Evolutionary conservation across 2,797 vertebrate genomes (phyloP).

Genomic region (Ataeniobius toweri): DNA sequence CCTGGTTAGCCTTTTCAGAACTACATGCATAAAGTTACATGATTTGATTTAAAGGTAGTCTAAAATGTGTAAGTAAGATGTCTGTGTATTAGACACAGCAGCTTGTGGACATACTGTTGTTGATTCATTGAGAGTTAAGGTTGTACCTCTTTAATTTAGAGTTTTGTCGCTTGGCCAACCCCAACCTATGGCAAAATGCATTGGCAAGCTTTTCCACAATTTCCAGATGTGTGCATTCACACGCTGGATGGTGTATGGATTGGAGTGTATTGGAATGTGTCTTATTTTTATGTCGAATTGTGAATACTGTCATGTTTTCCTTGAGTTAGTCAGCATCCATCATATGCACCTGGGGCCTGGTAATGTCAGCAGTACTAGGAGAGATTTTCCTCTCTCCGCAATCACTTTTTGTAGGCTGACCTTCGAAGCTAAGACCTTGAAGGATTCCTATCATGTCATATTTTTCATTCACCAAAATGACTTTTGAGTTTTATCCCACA

Average conservation of each 20-base stretch:
- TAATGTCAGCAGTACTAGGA: background rate
- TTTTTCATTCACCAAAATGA: background rate
- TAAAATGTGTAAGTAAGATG: background rate
- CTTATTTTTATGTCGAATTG: background rate
- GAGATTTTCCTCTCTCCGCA: background rate
- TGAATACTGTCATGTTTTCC: background rate
- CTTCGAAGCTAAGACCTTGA: background rate
- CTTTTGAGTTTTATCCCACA: conserved; percentile 11
- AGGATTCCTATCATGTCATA: background rate
- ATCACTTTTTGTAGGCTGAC: background rate
- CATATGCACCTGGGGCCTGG: background rate
- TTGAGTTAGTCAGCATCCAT: conserved; percentile 7
- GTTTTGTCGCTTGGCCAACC: background rate
- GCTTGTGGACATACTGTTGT: background rate
- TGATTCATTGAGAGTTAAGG: background rate
- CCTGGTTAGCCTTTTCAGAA: background rate
- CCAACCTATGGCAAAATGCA: background rate
- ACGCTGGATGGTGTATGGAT: background rate
- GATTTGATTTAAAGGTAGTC: background rate
- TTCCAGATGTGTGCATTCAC: background rate
- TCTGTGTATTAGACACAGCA: background rate
- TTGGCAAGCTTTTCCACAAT: conserved; percentile 1
- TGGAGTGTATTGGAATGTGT: background rate
- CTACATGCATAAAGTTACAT: background rate
- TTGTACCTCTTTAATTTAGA: background rate